phyloP scores from a whole-genome alignment of 2,888 invertebrate species.

The Exephanes ischioxanthus region DNA sequence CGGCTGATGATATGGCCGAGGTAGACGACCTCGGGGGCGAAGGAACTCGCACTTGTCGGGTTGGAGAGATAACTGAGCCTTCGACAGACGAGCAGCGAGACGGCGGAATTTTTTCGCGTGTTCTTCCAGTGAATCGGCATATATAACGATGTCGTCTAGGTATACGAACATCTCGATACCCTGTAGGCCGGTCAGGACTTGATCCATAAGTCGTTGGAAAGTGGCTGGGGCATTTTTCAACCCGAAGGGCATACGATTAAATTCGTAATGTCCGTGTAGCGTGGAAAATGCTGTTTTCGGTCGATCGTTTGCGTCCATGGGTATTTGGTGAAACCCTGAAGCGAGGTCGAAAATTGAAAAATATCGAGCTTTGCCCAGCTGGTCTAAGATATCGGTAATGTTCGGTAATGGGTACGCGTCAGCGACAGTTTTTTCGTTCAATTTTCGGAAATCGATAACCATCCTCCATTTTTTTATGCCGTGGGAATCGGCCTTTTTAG shows the following conservation, averaged over 20 bases:
- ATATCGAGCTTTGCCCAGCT: slow-evolving; percentile 21
- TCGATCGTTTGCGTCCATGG: slow-evolving; percentile 28
- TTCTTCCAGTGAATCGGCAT: neutral
- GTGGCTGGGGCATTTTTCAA: no score
- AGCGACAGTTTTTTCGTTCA: no score
- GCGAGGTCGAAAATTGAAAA: slow-evolving; percentile 21
- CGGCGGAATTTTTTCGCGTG: slow-evolving; percentile 17
- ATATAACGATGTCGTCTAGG: no score
- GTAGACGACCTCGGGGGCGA: slow-evolving; percentile 58
- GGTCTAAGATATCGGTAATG: slow-evolving; percentile 21
- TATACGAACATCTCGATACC: neutral
- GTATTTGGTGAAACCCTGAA: slow-evolving; percentile 6
- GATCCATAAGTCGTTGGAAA: no score
- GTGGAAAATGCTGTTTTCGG: neutral
- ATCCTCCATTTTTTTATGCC: no score
- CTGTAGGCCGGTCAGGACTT: no score
- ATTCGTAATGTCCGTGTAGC: slow-evolving; percentile 28
- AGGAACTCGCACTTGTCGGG: slow-evolving; percentile 47
- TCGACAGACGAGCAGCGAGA: neutral
- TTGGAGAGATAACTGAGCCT: slow-evolving; percentile 35
- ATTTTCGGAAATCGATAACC: no score
- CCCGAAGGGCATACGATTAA: no score
- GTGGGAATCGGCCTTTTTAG: no score
- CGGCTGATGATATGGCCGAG: slow-evolving; percentile 68
- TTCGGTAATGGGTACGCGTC: no score